phyloP scores from a whole-genome alignment of 2,113 vertebrate species.

The Lynx canadensis region DNA sequence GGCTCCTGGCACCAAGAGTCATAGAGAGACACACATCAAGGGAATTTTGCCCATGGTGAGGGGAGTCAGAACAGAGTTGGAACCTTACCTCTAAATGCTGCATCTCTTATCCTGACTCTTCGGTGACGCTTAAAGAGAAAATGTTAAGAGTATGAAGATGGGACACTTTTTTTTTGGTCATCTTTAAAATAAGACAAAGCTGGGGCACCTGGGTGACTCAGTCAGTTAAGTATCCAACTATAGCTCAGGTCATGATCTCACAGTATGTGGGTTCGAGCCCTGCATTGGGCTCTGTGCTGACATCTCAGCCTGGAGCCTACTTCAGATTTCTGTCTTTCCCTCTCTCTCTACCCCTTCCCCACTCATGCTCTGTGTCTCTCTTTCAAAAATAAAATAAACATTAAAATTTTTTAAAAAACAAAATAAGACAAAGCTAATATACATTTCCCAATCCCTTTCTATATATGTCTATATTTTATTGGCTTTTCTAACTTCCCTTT shows the following conservation, averaged over 20 bases:
- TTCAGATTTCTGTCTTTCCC: no score
- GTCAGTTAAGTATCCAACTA: no score
- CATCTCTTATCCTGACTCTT: conserved; percentile 51
- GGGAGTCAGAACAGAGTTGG: neutral
- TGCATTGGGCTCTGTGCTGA: no score
- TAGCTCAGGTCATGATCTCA: no score
- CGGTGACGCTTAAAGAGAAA: conserved; percentile 70
- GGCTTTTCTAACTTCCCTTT: neutral
- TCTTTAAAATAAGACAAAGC: neutral
- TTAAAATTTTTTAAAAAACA: neutral
- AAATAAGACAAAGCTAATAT: neutral
- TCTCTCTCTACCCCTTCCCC: no score
- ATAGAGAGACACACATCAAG: neutral
- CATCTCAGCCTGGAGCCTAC: no score
- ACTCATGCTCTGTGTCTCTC: no score
- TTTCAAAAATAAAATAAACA: no score
- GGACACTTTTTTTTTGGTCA: neutral
- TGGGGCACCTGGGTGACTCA: no score
- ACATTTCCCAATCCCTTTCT: neutral
- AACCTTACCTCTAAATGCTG: conserved; percentile 63
- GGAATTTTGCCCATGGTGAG: neutral
- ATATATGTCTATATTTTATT: neutral
- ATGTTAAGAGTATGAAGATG: conserved; percentile 13
- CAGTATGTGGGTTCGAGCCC: no score
- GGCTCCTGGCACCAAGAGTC: neutral